Percentiles rank a stretch among this genome's conserved stretches.
Conservation (phyloP, 2,113 vertebrate species). For the Oostethus manadensis region DNA sequence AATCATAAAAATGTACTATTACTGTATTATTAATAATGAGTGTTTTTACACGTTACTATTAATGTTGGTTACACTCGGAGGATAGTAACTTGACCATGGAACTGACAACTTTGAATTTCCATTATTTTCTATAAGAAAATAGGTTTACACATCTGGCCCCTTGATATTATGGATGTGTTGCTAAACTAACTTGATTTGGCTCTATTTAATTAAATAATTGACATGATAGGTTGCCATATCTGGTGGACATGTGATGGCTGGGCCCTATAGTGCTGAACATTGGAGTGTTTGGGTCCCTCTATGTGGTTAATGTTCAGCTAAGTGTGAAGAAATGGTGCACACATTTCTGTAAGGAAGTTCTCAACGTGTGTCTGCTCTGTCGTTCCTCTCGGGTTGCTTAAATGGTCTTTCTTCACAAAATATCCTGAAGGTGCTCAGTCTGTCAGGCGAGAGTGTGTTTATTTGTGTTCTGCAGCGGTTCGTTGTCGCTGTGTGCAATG, state of each 20-base stretch:
- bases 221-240: constrained; percentile 10
- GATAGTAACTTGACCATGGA: too few relatives aligned
- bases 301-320: constrained; percentile 66
- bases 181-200: neutral
- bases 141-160: neutral
- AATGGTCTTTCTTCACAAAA: constrained; percentile 28
- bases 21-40: neutral
- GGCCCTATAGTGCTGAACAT: constrained; percentile 61
- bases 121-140: too few relatives aligned
- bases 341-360: constrained; percentile 56
- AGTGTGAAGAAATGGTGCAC: constrained; percentile 39
- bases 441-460: constrained; percentile 31
- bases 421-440: constrained; percentile 43
- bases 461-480: constrained; percentile 58
- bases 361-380: constrained; percentile 37
- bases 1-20: neutral
- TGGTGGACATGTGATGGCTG: constrained; percentile 47
- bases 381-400: neutral
- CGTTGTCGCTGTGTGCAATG: constrained; percentile 71
- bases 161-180: neutral
- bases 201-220: neutral
- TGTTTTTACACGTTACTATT: neutral
- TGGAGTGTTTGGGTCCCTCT: constrained; percentile 43
- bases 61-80: neutral
- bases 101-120: too few relatives aligned